Evolutionary conservation across 2,888 invertebrate genomes (phyloP).

Genomic region (Cheilosia soror): DNA sequence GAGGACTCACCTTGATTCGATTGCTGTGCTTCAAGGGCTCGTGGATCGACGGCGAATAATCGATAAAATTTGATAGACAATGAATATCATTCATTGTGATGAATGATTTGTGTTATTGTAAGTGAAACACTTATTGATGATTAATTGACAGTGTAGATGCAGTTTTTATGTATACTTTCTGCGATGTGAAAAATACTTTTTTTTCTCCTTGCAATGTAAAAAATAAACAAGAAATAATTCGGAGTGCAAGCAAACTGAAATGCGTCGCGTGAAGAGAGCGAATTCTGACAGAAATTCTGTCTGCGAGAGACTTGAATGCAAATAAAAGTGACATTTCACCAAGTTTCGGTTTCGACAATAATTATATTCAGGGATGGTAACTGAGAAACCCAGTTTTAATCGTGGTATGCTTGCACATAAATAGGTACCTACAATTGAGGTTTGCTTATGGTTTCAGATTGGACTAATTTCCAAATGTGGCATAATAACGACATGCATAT

Average conservation of each 20-base stretch:
- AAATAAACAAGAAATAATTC: slow-evolving; percentile 67
- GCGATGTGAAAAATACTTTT: slow-evolving; percentile 17
- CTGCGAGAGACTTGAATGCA: slow-evolving; percentile 9
- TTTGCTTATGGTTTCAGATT: no score
- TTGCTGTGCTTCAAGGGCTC: slow-evolving; percentile 88
- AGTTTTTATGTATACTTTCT: background rate
- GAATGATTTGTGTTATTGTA: background rate
- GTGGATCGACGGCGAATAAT: slow-evolving; percentile 86
- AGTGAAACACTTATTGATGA: slow-evolving; percentile 7
- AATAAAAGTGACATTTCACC: background rate
- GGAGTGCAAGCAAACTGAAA: slow-evolving; percentile 59
- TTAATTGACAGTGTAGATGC: slow-evolving; percentile 25
- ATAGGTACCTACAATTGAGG: no score
- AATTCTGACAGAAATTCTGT: slow-evolving; percentile 24
- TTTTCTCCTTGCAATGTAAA: slow-evolving; percentile 28
- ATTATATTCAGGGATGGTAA: slow-evolving; percentile 8
- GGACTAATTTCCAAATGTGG: no score
- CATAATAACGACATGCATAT: no score
- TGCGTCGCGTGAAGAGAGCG: slow-evolving; percentile 55
- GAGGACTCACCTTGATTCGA: slow-evolving; percentile 88
- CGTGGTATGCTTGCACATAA: no score
- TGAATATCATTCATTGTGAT: slow-evolving; percentile 82
- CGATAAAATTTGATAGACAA: slow-evolving; percentile 85
- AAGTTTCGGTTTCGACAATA: background rate
- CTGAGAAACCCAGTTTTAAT: background rate